These are phyloP conservation scores for Tachysurus fulvidraco DNA, from an alignment of 2,113 vertebrate species.

Conservation along the genomic window DNA sequence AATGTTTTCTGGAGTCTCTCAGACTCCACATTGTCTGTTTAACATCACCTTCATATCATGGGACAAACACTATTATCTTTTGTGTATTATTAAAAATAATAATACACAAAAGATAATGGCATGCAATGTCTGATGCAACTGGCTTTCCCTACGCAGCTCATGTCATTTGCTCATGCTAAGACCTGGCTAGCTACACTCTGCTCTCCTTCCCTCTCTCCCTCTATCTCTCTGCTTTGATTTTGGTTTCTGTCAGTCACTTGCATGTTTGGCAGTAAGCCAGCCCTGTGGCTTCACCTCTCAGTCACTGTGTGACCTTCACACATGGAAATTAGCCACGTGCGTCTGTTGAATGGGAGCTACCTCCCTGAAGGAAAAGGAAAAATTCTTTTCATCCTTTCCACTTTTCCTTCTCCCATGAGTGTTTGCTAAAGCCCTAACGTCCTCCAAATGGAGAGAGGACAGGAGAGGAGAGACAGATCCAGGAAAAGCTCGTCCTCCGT, in stretches of 20 bases:
- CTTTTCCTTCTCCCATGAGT: constrained; percentile 26
- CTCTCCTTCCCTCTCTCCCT: constrained; percentile 34
- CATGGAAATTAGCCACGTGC: constrained; percentile 93
- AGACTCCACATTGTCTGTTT: background rate
- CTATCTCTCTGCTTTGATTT: constrained; percentile 55
- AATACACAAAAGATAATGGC: background rate
- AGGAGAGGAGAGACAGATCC: constrained; percentile 26
- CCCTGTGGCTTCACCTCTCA: constrained; percentile 74
- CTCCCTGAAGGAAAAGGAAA: constrained; percentile 71
- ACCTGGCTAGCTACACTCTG: constrained; percentile 50
- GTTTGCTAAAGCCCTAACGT: constrained; percentile 55
- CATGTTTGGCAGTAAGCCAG: constrained; percentile 79
- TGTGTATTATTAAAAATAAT: too few relatives aligned
- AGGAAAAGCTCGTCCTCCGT: constrained; percentile 39
- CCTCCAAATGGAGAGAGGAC: constrained; percentile 40
- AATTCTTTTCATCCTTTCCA: constrained; percentile 57
- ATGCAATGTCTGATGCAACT: background rate
- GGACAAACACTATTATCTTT: background rate
- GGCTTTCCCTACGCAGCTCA: too few relatives aligned
- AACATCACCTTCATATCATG: background rate
- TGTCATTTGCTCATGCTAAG: background rate
- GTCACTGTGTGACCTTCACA: constrained; percentile 83
- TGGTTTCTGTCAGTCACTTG: constrained; percentile 66
- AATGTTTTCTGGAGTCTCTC: background rate
- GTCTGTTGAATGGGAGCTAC: constrained; percentile 73